These are phyloP conservation scores for Ophion ventricosus DNA, from an alignment of 2,888 invertebrate species.

Conservation along the genomic window DNA sequence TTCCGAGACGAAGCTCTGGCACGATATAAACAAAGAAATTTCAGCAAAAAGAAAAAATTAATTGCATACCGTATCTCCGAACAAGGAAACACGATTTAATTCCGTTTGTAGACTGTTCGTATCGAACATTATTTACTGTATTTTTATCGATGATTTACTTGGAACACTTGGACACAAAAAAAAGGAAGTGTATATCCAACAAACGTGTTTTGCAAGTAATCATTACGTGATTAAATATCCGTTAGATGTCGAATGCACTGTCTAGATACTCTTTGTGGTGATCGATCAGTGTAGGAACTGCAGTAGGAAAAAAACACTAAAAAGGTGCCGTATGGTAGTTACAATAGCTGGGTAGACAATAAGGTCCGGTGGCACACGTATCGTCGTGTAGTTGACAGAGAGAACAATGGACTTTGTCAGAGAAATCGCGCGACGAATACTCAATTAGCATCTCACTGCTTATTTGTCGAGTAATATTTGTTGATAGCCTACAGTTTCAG, in stretches of 20 bases:
- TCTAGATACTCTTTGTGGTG: background rate
- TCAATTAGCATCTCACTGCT: slow-evolving; percentile 57
- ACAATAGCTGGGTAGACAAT: slow-evolving; percentile 57
- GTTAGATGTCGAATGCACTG: background rate
- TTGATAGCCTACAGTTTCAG: slow-evolving; percentile 38
- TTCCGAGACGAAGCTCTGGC: too few species aligned
- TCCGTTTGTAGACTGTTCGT: too few species aligned
- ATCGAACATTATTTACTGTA: too few species aligned
- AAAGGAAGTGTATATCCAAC: background rate
- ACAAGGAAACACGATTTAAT: too few species aligned
- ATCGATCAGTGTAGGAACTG: slow-evolving; percentile 7
- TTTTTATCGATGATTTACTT: too few species aligned
- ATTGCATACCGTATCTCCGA: too few species aligned
- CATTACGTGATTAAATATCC: background rate
- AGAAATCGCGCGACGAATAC: slow-evolving; percentile 62
- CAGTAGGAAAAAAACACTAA: slow-evolving; percentile 36
- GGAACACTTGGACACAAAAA: background rate
- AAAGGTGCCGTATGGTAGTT: slow-evolving; percentile 50
- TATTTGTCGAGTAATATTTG: slow-evolving; percentile 54
- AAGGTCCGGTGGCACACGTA: slow-evolving; percentile 56
- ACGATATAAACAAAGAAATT: too few species aligned
- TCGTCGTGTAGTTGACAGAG: slow-evolving; percentile 27
- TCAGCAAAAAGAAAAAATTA: too few species aligned
- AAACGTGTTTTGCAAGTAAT: background rate
- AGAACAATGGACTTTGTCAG: slow-evolving; percentile 61